These are phyloP conservation scores for Rhynchophorus ferrugineus DNA, from an alignment of 1,140 invertebrate species.

Conservation along the genomic window DNA sequence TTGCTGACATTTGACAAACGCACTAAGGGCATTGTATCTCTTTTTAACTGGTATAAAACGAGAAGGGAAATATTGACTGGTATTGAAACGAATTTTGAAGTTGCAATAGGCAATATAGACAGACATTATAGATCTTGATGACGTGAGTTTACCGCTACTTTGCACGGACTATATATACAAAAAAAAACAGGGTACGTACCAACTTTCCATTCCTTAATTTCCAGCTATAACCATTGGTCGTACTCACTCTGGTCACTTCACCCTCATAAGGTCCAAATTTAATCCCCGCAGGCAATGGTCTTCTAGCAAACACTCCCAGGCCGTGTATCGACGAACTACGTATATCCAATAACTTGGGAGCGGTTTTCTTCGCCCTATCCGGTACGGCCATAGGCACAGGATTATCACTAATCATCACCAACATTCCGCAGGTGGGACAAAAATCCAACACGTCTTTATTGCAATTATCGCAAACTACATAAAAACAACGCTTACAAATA, in stretches of 20 bases:
- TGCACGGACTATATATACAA: neutral
- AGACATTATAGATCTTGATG: no score
- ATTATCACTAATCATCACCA: conserved; percentile 15
- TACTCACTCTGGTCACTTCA: conserved; percentile 13
- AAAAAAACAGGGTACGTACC: conserved; percentile 2
- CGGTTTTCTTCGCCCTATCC: conserved; percentile 17
- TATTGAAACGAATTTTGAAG: no score
- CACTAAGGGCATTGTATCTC: no score
- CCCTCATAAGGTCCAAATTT: conserved; percentile 44
- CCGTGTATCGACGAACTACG: conserved; percentile 25
- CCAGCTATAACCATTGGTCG: conserved; percentile 37
- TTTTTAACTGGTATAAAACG: no score
- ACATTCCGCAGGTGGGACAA: conserved; percentile 25
- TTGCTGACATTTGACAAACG: no score
- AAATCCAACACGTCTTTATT: conserved; percentile 20
- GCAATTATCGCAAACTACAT: conserved; percentile 28
- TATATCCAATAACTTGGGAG: conserved; percentile 14
- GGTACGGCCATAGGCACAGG: conserved; percentile 15
- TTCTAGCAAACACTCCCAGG: conserved; percentile 40
- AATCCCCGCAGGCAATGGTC: conserved; percentile 37
- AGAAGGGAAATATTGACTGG: no score
- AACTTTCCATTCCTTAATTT: conserved; percentile 21
- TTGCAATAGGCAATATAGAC: no score
- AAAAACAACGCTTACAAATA: neutral
- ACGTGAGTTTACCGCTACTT: no score